Conservation (phyloP, 2,113 vertebrate species). For the Ailurus styani region DNA sequence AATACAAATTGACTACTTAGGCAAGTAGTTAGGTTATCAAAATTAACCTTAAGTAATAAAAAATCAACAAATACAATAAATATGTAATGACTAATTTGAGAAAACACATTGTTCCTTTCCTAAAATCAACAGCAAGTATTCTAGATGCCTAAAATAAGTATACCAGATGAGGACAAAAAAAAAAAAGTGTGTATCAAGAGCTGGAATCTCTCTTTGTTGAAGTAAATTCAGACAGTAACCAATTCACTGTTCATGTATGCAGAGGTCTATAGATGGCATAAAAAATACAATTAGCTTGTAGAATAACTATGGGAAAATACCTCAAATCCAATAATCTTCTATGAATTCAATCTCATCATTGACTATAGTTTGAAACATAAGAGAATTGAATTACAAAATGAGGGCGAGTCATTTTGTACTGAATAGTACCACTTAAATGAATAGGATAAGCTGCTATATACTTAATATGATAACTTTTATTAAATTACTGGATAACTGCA, state of each 20-base stretch:
- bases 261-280: not conserved
- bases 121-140: not conserved
- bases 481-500: not conserved
- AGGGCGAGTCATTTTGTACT: not conserved
- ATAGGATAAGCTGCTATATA: not conserved
- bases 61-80: constrained; percentile 1
- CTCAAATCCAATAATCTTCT: constrained; percentile 49
- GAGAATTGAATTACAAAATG: constrained; percentile 49
- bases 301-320: constrained; percentile 20
- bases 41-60: not conserved
- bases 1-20: not conserved
- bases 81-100: not conserved
- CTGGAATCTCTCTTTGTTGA: not conserved
- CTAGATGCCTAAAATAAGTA: not conserved
- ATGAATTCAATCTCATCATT: constrained; percentile 49
- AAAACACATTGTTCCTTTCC: not conserved
- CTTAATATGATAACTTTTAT: constrained; percentile 44
- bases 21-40: not conserved
- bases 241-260: not conserved
- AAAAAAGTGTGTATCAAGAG: not conserved
- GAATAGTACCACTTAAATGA: constrained; percentile 3
- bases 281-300: constrained; percentile 34
- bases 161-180: not conserved
- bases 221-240: not conserved
- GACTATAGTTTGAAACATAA: constrained; percentile 44